Evolutionary conservation across 2,113 vertebrate species (phyloP).

Genomic region (Uropsilus gracilis): DNA sequence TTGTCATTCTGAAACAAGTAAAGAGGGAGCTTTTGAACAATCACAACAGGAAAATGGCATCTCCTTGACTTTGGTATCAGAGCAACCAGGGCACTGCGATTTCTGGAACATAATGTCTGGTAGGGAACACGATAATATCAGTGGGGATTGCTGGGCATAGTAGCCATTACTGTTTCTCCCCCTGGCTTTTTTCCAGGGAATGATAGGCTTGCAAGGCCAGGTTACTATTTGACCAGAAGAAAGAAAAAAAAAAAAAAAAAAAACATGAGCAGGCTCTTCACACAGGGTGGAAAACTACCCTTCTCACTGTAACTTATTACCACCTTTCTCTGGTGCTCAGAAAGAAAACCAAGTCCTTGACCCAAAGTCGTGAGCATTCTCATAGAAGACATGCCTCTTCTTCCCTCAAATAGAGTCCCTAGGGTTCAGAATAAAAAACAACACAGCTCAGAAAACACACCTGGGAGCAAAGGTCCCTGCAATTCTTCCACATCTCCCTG

Average conservation of each 20-base stretch:
- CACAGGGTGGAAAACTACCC: background rate
- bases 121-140: background rate
- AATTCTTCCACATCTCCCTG: background rate
- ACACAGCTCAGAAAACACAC: background rate
- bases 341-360: background rate
- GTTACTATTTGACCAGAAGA: constrained; percentile 22
- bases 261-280: background rate
- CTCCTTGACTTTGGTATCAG: background rate
- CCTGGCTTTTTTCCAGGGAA: background rate
- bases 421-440: background rate
- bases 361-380: background rate
- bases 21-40: background rate
- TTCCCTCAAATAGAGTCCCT: background rate
- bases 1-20: background rate
- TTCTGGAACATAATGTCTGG: background rate
- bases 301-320: background rate
- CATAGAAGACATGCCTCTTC: background rate
- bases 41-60: background rate
- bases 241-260: constrained; percentile 47
- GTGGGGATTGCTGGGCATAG: background rate
- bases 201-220: background rate
- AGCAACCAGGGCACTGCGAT: background rate
- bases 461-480: background rate
- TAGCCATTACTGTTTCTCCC: background rate
- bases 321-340: background rate